Conservation (phyloP, 2,888 invertebrate genomes). For the Lydus trimaculatus region DNA sequence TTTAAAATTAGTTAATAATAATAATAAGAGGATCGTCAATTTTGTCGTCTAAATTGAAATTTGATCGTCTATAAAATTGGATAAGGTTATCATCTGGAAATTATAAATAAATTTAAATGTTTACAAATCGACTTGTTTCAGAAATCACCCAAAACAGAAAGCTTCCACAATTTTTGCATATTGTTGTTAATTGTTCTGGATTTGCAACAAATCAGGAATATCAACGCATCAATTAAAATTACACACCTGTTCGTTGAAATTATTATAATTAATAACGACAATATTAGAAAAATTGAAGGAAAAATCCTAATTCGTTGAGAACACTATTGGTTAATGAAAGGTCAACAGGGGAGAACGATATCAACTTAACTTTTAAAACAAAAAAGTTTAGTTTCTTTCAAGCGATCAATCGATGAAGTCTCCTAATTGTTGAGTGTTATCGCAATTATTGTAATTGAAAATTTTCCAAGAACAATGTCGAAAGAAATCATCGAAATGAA, state of each 20-base stretch:
- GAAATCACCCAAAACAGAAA: too few species aligned
- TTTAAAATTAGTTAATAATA: background rate
- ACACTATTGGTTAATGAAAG: background rate
- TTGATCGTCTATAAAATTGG: constrained; percentile 5
- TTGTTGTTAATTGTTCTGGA: too few species aligned
- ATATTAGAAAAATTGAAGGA: background rate
- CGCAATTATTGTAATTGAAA: background rate
- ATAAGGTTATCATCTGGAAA: background rate
- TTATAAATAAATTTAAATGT: background rate
- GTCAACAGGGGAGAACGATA: constrained; percentile 2
- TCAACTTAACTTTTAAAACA: background rate
- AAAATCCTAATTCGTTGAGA: background rate
- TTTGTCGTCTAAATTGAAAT: background rate
- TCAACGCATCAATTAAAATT: too few species aligned
- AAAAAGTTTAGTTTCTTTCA: background rate
- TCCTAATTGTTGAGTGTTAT: background rate
- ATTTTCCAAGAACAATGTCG: background rate
- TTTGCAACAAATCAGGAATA: too few species aligned
- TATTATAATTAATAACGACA: too few species aligned
- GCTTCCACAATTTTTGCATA: too few species aligned
- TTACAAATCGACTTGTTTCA: too few species aligned
- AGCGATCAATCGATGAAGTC: background rate
- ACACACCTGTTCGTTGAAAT: too few species aligned
- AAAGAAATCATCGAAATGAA: constrained; percentile 17
- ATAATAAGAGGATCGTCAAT: too few species aligned